phyloP scores from a whole-genome alignment of 2,797 vertebrate species.

The Peromyscus melanophrys region DNA sequence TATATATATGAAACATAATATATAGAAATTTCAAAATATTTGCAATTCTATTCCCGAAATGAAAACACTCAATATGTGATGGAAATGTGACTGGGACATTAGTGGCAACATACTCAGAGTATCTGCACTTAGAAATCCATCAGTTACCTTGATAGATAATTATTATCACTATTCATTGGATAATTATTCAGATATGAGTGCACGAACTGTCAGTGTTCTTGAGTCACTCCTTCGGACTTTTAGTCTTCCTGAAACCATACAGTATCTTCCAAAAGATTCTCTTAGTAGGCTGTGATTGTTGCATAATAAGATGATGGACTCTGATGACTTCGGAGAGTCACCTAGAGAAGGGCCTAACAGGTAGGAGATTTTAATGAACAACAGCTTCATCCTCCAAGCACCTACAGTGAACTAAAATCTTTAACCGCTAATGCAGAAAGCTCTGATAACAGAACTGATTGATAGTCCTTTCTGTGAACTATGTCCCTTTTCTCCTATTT shows the following conservation, averaged over 20 bases:
- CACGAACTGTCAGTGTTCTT: neutral
- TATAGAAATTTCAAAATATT: neutral
- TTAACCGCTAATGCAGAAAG: neutral
- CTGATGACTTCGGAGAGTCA: neutral
- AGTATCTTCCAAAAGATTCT: neutral
- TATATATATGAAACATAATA: neutral
- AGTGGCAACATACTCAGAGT: neutral
- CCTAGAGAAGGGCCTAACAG: neutral
- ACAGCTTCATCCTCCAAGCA: neutral
- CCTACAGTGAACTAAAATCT: neutral
- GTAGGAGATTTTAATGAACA: neutral
- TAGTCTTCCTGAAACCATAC: neutral
- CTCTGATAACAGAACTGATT: neutral
- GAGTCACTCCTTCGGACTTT: neutral
- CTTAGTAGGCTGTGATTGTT: neutral
- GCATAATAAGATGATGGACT: neutral
- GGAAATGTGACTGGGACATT: neutral
- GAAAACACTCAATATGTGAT: neutral
- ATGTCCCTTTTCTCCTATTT: neutral
- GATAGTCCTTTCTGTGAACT: neutral
- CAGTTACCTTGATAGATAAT: neutral
- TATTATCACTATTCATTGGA: neutral
- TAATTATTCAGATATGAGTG: neutral
- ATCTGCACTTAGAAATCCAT: slow-evolving; percentile 30
- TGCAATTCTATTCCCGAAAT: neutral